Evolutionary conservation across 2,888 invertebrate species (phyloP).

Genomic region (Hymenopus coronatus): DNA sequence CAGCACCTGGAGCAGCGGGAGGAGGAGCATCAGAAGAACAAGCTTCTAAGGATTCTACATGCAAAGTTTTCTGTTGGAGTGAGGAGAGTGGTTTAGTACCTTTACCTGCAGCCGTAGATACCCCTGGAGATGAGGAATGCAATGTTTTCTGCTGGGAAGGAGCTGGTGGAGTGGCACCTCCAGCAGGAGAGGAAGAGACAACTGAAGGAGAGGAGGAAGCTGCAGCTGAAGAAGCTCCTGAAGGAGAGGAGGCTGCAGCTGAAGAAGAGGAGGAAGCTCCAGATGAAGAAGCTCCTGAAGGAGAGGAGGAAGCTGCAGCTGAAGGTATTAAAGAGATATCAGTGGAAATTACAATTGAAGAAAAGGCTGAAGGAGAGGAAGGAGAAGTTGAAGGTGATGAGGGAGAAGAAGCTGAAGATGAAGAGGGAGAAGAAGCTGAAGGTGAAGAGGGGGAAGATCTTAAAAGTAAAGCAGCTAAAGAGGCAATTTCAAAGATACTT

Average conservation of each 20-base stretch:
- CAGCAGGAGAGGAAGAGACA: too few relatives aligned
- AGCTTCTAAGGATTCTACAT: neutral
- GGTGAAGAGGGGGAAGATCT: neutral
- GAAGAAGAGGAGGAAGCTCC: too few relatives aligned
- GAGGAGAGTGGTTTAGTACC: neutral
- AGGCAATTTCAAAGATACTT: too few relatives aligned
- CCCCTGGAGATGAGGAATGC: neutral
- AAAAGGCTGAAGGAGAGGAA: neutral
- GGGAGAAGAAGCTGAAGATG: neutral
- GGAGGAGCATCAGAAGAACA: too few relatives aligned
- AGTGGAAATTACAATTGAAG: neutral
- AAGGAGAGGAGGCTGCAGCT: too few relatives aligned
- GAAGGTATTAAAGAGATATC: neutral
- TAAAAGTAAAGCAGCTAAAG: too few relatives aligned
- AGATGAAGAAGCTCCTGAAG: too few relatives aligned
- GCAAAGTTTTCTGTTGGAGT: neutral
- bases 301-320: too few relatives aligned
- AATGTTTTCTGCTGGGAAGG: neutral
- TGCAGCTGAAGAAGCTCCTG: too few relatives aligned
- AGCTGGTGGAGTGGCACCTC: neutral
- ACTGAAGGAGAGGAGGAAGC: too few relatives aligned
- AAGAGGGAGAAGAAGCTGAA: neutral
- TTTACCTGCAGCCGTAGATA: neutral
- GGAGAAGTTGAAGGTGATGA: too few relatives aligned
- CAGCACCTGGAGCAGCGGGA: too few relatives aligned